Evolutionary conservation across 1,140 invertebrate species (phyloP), one percentile per base, ranked within the genome.

Genomic region (Teleogryllus occipitalis): DNA sequence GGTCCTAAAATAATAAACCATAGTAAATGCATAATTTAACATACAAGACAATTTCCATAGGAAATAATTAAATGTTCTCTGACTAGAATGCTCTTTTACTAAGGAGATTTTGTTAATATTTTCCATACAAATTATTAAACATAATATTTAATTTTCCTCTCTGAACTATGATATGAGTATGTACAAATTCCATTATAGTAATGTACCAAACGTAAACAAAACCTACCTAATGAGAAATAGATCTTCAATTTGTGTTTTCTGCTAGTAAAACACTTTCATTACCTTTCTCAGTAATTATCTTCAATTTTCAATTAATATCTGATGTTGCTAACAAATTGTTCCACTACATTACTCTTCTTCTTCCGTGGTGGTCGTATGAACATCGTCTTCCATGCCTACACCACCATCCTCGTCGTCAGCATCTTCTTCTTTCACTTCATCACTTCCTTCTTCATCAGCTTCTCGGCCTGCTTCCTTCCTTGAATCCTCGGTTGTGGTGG

Each of bases 391-490:
- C 47, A 77, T 76, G 8, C 75, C 75, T 47, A 76, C 47, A 39
- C 10, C 22, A 12, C 76, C 21, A 77, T 77, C 76, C 48, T 77
- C 76, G 21, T 77, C 76, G 47, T 76, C 76, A 7, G 46, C 78
- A 74, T 47, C 76, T 65, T 75, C 80, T 27, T 83, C 82, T 48
- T 83, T 82, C 7, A 84, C 83, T 18, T 83, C 82, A n/a, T 82
- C 83, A 49, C 82, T 83, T 22, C 80, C 83, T 49, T 84, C 83
- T 10, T 81, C 83, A 75, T 83, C 84, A 12, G 81, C 83, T 74
- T 83, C 82, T 7, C 83, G 77, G 46, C 82, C 83, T 47, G 81
- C 78, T 80, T 83, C 82, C 48, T 82, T 82, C 46, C 83, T 80
- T 14, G 82, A 83, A 72, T 83, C 82, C 49, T 84, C 83, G 22